phyloP scores from a whole-genome alignment of 2,888 invertebrate species.

The Diogma glabrata region DNA sequence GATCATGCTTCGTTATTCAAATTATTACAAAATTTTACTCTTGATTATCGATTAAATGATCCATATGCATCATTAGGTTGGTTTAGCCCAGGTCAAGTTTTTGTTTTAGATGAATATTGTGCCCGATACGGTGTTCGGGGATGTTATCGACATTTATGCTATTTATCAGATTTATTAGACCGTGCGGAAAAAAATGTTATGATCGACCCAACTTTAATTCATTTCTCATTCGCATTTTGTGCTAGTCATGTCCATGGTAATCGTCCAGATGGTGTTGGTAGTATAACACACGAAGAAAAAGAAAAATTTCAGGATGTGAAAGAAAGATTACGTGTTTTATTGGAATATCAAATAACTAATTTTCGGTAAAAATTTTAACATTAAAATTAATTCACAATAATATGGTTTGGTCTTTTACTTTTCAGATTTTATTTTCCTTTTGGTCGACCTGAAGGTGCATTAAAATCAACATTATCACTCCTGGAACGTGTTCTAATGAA shows the following conservation, averaged over 20 bases:
- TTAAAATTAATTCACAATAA: too few species aligned
- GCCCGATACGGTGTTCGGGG: constrained; percentile 95
- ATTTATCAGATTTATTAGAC: constrained; percentile 88
- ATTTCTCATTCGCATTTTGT: constrained; percentile 99
- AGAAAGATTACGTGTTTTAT: constrained; percentile 78
- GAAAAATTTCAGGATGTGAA: constrained; percentile 97
- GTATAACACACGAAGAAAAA: constrained; percentile 95
- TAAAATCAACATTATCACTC: constrained; percentile 92
- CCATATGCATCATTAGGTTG: constrained; percentile 99
- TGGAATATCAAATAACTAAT: constrained; percentile 98
- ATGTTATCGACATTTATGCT: constrained; percentile 93
- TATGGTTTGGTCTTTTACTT: too few species aligned
- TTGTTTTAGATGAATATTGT: constrained; percentile 96
- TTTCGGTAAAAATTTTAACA: constrained; percentile 55
- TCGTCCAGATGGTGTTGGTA: constrained; percentile 98
- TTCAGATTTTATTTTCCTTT: constrained; percentile 92
- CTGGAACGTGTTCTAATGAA: constrained; percentile 98
- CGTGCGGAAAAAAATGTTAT: constrained; percentile 88
- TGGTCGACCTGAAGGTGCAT: constrained; percentile 94
- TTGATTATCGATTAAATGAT: constrained; percentile 93
- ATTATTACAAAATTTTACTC: constrained; percentile 78
- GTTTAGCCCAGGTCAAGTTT: constrained; percentile 99
- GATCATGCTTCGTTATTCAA: constrained; percentile 91
- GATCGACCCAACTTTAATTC: constrained; percentile 97
- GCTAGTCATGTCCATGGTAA: constrained; percentile 99